Conservation (phyloP, 2,888 invertebrate species). For the Strigamia crassipes region DNA sequence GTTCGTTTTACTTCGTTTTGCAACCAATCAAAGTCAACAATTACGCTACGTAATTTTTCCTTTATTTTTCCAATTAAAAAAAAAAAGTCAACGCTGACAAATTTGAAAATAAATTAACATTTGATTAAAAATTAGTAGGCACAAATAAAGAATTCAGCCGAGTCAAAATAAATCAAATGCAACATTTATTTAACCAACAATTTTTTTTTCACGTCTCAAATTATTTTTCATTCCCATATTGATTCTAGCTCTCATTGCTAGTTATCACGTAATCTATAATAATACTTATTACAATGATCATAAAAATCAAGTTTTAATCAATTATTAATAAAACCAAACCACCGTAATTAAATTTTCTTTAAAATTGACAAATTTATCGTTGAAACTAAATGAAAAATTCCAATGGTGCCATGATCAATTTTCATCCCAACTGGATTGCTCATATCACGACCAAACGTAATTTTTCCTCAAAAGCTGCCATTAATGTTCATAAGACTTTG, state of each 20-base stretch:
- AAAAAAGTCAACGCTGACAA: background rate
- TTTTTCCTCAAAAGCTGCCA: background rate
- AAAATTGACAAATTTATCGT: background rate
- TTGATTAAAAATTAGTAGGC: background rate
- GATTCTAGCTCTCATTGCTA: too few relatives aligned
- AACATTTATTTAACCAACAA: background rate
- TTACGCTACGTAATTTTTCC: background rate
- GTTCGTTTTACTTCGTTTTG: background rate
- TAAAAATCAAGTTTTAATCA: too few relatives aligned
- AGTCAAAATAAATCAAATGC: background rate
- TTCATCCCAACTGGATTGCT: background rate
- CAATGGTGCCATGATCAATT: background rate
- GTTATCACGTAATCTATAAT: too few relatives aligned
- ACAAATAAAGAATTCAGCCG: background rate
- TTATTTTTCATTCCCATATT: background rate
- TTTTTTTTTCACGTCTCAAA: background rate
- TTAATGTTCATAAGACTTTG: background rate
- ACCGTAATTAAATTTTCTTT: background rate
- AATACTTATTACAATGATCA: too few relatives aligned
- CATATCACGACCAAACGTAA: background rate
- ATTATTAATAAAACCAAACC: too few relatives aligned
- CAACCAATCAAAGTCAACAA: conserved; percentile 3
- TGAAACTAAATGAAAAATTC: background rate
- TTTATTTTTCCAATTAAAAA: background rate
- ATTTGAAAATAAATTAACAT: background rate